Evolutionary conservation across 1,140 invertebrate species (phyloP), one percentile per base, ranked within the genome.

Genomic region (Uloborus diversus): DNA sequence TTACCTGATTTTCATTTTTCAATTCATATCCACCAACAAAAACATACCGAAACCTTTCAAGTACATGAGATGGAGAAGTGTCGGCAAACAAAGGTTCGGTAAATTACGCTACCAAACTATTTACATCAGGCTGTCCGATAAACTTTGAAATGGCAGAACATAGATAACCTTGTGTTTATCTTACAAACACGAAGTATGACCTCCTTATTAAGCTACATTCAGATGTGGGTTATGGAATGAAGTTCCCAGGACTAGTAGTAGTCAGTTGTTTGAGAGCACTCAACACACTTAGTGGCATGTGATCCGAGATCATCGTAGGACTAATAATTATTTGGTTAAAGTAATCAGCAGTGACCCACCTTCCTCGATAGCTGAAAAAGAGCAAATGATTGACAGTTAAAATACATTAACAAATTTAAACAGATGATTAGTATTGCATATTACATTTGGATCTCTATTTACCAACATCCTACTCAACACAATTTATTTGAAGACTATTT

Each of bases 301-400:
- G 88, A 80, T 88, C 87, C 14, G 83, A 78, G 17, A 87, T 37
- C 87, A 88, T 88, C 53, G 83, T 85, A 23, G 86, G 86, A 68
- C 85, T 86, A 65, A 88, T 86, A 4, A 86, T 71, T 47, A 88
- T 86, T 62, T 87, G 84, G 64, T 81, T 82, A 75, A 87, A 88
- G 42, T 85, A 84, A 33, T 87, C 83, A 7, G 84, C 80, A 1
- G 82, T 57, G 3, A 85, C 84, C 88, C 88, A 88, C 25, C 84
- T 51, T 28, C 83, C 85, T 49, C 81, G 65, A 70, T 85, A 88
- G 0, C 83, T 76, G 68, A 64, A 71, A 79, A 33, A 23, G 32
- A 65, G 17, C 27, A 47, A 5, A 68, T 27, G 42, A 25, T 30
- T 62, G 4, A 25, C 25, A 57, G 5, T 25, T 11, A 23, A 57